Conservation (phyloP, 23 tunicate species). For the Clavelina lepadiformis region DNA sequence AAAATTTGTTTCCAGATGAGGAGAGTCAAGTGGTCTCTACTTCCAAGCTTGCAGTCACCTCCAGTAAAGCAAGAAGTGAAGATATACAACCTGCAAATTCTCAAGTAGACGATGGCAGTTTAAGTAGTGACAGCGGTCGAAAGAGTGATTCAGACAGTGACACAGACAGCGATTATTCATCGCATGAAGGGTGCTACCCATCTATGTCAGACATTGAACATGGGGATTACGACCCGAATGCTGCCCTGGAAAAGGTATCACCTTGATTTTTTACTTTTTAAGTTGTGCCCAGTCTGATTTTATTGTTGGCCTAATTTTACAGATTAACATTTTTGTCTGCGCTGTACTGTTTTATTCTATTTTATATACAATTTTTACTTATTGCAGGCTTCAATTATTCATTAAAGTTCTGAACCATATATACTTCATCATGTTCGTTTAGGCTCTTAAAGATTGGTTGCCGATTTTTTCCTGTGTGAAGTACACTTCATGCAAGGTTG, state of each 20-base stretch:
- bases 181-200: conserved; percentile 21
- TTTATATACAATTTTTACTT: neutral
- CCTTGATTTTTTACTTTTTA: neutral
- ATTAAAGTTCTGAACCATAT: neutral
- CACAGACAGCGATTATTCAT: conserved; percentile 84
- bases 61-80: too few species aligned
- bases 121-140: conserved; percentile 43
- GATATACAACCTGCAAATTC: too few species aligned
- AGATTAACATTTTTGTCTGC: neutral
- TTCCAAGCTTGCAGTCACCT: too few species aligned
- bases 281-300: too few species aligned
- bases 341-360: neutral
- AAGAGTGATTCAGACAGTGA: conserved; percentile 54
- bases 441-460: conserved; percentile 82
- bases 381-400: neutral
- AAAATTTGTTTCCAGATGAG: too few species aligned
- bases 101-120: conserved; percentile 26
- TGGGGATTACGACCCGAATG: conserved; percentile 70
- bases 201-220: conserved; percentile 34
- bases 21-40: too few species aligned
- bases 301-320: neutral
- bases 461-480: conserved; percentile 47
- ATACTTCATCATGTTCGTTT: neutral
- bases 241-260: conserved; percentile 51
- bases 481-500: conserved; percentile 34